phyloP scores from a whole-genome alignment of 2,113 vertebrate species.

The Bubo bubo region DNA sequence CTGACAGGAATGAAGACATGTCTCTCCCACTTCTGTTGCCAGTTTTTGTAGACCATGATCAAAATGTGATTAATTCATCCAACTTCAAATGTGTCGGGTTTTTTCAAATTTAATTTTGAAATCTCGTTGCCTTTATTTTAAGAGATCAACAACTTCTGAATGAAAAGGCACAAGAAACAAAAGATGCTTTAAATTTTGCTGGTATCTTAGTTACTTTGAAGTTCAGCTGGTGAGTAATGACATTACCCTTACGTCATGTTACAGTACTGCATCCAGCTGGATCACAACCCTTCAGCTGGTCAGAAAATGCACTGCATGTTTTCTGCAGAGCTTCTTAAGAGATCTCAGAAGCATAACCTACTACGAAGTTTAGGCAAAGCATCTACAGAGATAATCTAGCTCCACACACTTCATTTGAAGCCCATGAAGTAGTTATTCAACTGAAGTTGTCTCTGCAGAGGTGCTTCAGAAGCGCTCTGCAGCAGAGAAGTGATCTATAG shows the following conservation, averaged over 20 bases:
- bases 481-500: neutral
- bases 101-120: neutral
- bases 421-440: neutral
- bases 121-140: neutral
- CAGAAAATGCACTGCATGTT: neutral
- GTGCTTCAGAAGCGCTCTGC: neutral
- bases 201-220: neutral
- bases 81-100: neutral
- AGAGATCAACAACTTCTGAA: neutral
- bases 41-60: neutral
- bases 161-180: neutral
- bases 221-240: neutral
- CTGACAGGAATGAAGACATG: neutral
- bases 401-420: neutral
- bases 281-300: neutral
- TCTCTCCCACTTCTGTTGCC: neutral
- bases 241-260: neutral
- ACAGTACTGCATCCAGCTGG: neutral
- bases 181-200: neutral
- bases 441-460: constrained; percentile 13
- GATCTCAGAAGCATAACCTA: neutral
- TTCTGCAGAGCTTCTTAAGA: neutral
- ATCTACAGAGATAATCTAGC: neutral
- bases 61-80: neutral
- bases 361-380: neutral